These are phyloP conservation scores for Oscheius onirici DNA, from an alignment of 2,888 invertebrate genomes.

Conservation along the genomic window DNA sequence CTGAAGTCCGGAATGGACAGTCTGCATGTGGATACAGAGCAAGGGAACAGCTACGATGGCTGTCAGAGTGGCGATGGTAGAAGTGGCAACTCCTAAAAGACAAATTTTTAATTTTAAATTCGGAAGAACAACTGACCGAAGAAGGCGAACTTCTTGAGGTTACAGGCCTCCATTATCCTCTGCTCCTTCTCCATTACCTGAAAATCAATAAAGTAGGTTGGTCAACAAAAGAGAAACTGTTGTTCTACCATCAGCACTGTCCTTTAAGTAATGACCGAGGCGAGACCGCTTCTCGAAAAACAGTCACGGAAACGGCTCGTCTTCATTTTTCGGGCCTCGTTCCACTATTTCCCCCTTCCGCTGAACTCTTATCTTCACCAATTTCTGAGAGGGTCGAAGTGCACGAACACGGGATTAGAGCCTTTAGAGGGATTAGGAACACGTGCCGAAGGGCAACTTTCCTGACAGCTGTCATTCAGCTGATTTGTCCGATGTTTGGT, in stretches of 20 bases:
- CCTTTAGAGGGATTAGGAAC: neutral
- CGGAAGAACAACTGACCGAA: conserved; percentile 29
- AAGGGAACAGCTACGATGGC: conserved; percentile 66
- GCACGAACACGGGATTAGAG: conserved; percentile 10
- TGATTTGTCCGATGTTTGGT: neutral
- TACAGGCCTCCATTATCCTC: conserved; percentile 30
- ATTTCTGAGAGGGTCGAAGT: neutral
- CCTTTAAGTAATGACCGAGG: too few relatives aligned
- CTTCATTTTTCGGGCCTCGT: too few relatives aligned
- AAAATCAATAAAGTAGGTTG: neutral
- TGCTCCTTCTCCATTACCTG: conserved; percentile 40
- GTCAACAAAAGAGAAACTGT: too few relatives aligned
- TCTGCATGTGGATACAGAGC: conserved; percentile 66
- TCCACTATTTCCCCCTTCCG: too few relatives aligned
- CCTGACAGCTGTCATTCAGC: neutral
- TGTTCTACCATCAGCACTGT: too few relatives aligned
- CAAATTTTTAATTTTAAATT: neutral
- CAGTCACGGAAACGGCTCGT: too few relatives aligned
- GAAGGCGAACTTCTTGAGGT: conserved; percentile 34
- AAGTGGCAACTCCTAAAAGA: conserved; percentile 52
- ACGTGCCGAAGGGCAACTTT: neutral
- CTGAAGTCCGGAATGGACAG: conserved; percentile 60
- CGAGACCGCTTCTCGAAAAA: too few relatives aligned
- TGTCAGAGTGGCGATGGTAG: conserved; percentile 60
- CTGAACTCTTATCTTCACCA: too few relatives aligned